Conservation (phyloP, 2,888 invertebrate genomes). For the Lydus trimaculatus region DNA sequence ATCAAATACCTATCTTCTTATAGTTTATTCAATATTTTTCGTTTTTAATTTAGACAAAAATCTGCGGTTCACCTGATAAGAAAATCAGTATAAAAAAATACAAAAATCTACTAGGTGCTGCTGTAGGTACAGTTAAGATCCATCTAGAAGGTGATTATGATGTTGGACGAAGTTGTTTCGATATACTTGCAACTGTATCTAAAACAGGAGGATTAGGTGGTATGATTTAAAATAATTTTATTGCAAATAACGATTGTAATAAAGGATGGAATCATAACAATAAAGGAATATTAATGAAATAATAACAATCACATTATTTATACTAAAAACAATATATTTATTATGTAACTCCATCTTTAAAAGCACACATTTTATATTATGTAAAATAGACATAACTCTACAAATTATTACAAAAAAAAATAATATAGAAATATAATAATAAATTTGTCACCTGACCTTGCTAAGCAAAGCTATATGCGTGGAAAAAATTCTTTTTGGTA, state of each 20-base stretch:
- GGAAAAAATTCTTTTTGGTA: constrained; percentile 28
- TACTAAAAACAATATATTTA: constrained; percentile 57
- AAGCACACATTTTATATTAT: constrained; percentile 57
- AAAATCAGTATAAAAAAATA: constrained; percentile 58
- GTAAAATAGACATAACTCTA: constrained; percentile 55
- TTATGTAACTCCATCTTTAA: constrained; percentile 55
- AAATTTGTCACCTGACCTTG: constrained; percentile 51
- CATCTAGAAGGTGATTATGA: constrained; percentile 58
- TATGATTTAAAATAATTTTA: neutral
- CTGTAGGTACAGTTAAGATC: constrained; percentile 56
- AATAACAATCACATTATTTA: neutral
- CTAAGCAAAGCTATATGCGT: constrained; percentile 48
- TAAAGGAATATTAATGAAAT: neutral
- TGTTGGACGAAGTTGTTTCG: constrained; percentile 53
- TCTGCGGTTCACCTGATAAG: constrained; percentile 55
- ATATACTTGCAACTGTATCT: constrained; percentile 35
- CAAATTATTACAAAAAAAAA: constrained; percentile 48
- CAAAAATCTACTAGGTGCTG: constrained; percentile 59
- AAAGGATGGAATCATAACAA: neutral
- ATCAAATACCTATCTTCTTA: neutral
- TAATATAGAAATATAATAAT: constrained; percentile 36
- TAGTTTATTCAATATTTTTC: constrained; percentile 20
- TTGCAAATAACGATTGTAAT: neutral
- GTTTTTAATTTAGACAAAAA: constrained; percentile 44
- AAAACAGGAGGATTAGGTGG: constrained; percentile 25